These are phyloP conservation scores for Oscheius sp. DNA, from an alignment of 2,888 invertebrate species.

Conservation along the genomic window DNA sequence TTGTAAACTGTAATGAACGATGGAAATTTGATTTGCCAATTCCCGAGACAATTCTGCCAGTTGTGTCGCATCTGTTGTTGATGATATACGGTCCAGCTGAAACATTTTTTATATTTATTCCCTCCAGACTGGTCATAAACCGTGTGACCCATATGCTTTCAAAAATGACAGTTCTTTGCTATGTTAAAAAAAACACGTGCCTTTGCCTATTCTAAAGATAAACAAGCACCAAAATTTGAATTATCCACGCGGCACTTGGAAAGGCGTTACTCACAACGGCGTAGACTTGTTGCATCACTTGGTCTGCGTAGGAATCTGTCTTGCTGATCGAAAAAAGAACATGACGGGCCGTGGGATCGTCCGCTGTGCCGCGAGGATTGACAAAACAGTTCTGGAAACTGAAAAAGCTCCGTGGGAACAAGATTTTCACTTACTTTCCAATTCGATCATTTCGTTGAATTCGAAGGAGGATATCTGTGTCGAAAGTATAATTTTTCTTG, in stretches of 20 bases:
- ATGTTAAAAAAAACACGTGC: no score
- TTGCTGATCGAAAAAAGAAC: slow-evolving; percentile 69
- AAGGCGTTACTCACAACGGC: slow-evolving; percentile 36
- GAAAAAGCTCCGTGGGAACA: slow-evolving; percentile 26
- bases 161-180: background rate
- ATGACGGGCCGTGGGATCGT: slow-evolving; percentile 60
- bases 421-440: slow-evolving; percentile 22
- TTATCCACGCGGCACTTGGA: background rate
- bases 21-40: slow-evolving; percentile 27
- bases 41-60: slow-evolving; percentile 3
- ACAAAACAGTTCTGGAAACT: slow-evolving; percentile 72
- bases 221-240: background rate
- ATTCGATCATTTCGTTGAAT: slow-evolving; percentile 13
- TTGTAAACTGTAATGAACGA: slow-evolving; percentile 28
- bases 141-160: background rate
- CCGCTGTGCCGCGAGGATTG: slow-evolving; percentile 70
- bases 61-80: background rate
- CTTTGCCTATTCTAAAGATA: no score
- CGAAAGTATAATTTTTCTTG: background rate
- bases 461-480: background rate
- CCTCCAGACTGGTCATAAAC: background rate
- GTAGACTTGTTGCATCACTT: slow-evolving; percentile 56
- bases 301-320: slow-evolving; percentile 51
- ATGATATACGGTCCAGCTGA: slow-evolving; percentile 20
- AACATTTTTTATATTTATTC: no score